Evolutionary conservation across 2,797 vertebrate genomes (phyloP).

Genomic region (Pyrocephalus nanus): DNA sequence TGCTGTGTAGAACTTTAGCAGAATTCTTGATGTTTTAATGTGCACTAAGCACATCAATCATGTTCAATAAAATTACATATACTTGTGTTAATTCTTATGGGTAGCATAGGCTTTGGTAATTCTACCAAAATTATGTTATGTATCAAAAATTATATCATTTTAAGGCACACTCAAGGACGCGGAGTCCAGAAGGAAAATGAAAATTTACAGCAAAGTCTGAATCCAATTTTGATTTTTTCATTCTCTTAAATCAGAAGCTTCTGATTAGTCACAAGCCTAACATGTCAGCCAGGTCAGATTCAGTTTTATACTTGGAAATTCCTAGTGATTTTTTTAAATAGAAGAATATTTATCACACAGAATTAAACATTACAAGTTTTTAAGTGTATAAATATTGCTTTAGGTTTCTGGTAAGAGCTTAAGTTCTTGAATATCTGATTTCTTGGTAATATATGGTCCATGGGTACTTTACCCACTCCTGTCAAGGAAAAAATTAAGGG

Average conservation of each 20-base stretch:
- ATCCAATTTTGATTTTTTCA: background rate
- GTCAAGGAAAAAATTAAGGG: background rate
- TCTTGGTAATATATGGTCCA: background rate
- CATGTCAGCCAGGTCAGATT: background rate
- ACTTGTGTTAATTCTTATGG: background rate
- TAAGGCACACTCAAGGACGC: background rate
- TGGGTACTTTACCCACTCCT: background rate
- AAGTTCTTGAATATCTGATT: background rate
- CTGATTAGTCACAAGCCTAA: background rate
- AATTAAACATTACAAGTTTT: background rate
- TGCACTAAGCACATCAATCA: background rate
- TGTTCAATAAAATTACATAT: background rate
- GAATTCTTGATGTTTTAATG: background rate
- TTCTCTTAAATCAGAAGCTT: background rate
- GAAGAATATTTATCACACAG: background rate
- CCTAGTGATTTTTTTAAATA: background rate
- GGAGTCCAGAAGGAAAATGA: background rate
- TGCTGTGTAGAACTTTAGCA: background rate
- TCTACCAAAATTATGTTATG: background rate
- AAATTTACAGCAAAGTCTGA: background rate
- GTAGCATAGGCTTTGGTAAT: background rate
- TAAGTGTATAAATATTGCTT: background rate
- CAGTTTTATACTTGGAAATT: background rate
- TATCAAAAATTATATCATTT: background rate
- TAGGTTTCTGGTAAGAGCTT: background rate